Evolutionary conservation across 2,797 vertebrate genomes (phyloP).

Genomic region (Miichthys miiuy): DNA sequence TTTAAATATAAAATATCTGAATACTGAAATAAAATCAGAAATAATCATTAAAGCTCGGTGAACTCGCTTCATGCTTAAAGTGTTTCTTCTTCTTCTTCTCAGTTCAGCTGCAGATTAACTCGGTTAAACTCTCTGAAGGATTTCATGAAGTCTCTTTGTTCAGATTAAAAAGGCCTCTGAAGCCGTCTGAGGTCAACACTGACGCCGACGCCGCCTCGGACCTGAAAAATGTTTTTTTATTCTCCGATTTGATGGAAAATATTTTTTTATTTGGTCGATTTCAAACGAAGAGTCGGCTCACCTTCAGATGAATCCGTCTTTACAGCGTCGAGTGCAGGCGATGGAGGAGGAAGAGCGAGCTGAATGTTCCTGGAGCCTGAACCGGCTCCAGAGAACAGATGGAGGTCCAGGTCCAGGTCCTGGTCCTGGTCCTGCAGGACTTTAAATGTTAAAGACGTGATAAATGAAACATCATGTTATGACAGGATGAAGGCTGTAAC

Average conservation of each 20-base stretch:
- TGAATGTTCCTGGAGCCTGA: too few species aligned
- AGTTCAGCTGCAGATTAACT: neutral
- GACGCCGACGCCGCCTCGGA: neutral
- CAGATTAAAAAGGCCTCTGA: neutral
- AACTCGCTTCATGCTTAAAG: neutral
- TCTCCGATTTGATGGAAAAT: neutral
- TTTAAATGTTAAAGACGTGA: too few species aligned
- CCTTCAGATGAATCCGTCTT: neutral
- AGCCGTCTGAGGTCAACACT: neutral
- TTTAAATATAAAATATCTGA: too few species aligned
- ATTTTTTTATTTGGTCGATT: slow-evolving; percentile 5
- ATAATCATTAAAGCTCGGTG: too few species aligned
- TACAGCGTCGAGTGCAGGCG: neutral
- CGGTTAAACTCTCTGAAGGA: neutral
- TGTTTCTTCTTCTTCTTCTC: neutral
- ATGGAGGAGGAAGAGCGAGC: neutral
- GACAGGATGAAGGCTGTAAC: too few species aligned
- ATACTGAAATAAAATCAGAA: neutral
- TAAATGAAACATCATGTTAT: too few species aligned
- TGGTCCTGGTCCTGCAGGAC: too few species aligned
- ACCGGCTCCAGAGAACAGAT: too few species aligned
- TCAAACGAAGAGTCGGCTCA: neutral
- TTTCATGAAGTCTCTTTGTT: neutral
- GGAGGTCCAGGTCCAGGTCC: too few species aligned
- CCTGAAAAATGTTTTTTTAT: neutral